Evolutionary conservation across 2,888 invertebrate species (phyloP).

Genomic region (Tillus elongatus): DNA sequence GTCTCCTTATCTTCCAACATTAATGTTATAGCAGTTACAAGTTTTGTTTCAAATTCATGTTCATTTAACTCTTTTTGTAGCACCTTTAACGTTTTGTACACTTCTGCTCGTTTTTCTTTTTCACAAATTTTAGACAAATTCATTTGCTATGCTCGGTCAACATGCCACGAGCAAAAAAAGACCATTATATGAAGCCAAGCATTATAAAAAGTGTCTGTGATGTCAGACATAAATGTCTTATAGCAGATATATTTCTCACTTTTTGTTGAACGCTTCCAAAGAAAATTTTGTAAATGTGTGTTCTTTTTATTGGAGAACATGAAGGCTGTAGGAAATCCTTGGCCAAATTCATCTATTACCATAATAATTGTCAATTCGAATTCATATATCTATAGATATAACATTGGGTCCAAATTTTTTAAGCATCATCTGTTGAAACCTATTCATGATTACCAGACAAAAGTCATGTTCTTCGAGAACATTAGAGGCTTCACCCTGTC

Average conservation of each 20-base stretch:
- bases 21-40: constrained; percentile 7
- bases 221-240: constrained; percentile 14
- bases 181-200: constrained; percentile 12
- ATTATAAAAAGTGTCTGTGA: constrained; percentile 11
- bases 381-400: constrained; percentile 9
- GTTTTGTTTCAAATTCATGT: constrained; percentile 8
- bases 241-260: too few relatives aligned
- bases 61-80: constrained; percentile 14
- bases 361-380: constrained; percentile 13
- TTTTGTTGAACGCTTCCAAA: too few relatives aligned
- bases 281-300: too few relatives aligned
- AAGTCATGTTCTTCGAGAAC: background rate
- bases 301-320: constrained; percentile 15
- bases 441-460: constrained; percentile 7
- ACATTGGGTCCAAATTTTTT: background rate
- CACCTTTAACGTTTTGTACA: constrained; percentile 12
- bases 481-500: constrained; percentile 1
- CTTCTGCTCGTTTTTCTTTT: constrained; percentile 12
- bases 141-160: constrained; percentile 12
- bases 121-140: constrained; percentile 13
- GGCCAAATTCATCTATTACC: constrained; percentile 13
- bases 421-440: constrained; percentile 6
- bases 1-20: constrained; percentile 13
- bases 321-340: constrained; percentile 15
- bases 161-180: constrained; percentile 4